These are phyloP conservation scores for Aldrovandia affinis DNA, from an alignment of 2,797 vertebrate genomes.

Conservation along the genomic window DNA sequence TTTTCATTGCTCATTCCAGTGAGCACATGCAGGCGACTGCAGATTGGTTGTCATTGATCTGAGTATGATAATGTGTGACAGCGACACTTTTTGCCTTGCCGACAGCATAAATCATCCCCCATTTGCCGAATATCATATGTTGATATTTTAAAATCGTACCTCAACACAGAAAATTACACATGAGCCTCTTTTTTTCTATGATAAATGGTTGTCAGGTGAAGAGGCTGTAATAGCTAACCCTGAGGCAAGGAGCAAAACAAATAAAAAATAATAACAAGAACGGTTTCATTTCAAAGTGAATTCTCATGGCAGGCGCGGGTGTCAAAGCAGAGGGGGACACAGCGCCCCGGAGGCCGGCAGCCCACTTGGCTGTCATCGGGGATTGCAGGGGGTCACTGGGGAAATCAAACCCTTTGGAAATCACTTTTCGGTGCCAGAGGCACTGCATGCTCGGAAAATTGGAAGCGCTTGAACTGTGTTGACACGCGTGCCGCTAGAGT, in stretches of 20 bases:
- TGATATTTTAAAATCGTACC: neutral
- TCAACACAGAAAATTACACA: neutral
- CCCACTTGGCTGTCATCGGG: neutral
- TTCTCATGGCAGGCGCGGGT: neutral
- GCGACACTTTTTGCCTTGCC: neutral
- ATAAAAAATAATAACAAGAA: neutral
- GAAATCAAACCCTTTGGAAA: slow-evolving; percentile 21
- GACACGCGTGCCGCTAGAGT: neutral
- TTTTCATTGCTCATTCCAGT: neutral
- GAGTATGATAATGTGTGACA: neutral
- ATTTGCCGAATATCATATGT: neutral
- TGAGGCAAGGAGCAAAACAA: neutral
- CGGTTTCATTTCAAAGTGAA: neutral
- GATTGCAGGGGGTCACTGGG: neutral
- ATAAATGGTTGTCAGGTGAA: neutral
- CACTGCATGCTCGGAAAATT: neutral
- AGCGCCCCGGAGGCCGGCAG: neutral
- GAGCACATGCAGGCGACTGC: neutral
- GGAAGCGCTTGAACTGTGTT: neutral
- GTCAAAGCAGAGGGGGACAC: slow-evolving; percentile 10
- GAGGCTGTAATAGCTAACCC: neutral
- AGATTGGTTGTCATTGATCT: neutral
- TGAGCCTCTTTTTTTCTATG: neutral
- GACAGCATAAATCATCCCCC: no score
- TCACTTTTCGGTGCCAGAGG: slow-evolving; percentile 3